phyloP scores from a whole-genome alignment of 1,140 invertebrate genomes.

The Plectrocnemia conspersa region DNA sequence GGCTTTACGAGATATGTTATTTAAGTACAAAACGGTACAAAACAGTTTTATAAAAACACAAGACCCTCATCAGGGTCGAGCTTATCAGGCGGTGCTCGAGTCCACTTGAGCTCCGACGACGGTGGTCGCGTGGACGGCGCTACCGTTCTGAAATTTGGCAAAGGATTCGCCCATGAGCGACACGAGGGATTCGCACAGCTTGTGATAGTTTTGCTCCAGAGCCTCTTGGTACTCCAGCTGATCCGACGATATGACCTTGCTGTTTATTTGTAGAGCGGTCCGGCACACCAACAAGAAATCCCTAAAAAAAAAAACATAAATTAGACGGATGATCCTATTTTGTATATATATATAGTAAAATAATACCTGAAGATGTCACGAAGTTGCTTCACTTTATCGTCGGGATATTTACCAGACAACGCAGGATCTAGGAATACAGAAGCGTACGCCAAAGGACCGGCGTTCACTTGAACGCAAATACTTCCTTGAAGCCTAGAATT shows the following conservation, averaged over 20 bases:
- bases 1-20: slow-evolving; percentile 18
- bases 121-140: slow-evolving; percentile 52
- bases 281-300: slow-evolving; percentile 86
- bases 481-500: slow-evolving; percentile 69
- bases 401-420: slow-evolving; percentile 63
- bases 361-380: slow-evolving; percentile 80
- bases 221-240: slow-evolving; percentile 87
- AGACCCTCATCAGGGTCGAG: neutral
- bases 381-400: slow-evolving; percentile 77
- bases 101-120: slow-evolving; percentile 49
- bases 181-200: slow-evolving; percentile 74
- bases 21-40: slow-evolving; percentile 25
- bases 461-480: slow-evolving; percentile 90
- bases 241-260: slow-evolving; percentile 75
- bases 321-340: neutral
- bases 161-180: slow-evolving; percentile 64
- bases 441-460: slow-evolving; percentile 91
- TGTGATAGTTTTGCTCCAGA: slow-evolving; percentile 78
- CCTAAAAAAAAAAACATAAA: slow-evolving; percentile 52
- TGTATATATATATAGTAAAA: neutral
- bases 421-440: slow-evolving; percentile 79
- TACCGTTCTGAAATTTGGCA: slow-evolving; percentile 61
- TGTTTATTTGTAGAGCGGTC: slow-evolving; percentile 81
- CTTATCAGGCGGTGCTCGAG: slow-evolving; percentile 46
- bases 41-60: slow-evolving; percentile 9